Base-by-base conservation (phyloP, 2,113 vertebrate genomes). In the Argyrosomus japonicus region DNA sequence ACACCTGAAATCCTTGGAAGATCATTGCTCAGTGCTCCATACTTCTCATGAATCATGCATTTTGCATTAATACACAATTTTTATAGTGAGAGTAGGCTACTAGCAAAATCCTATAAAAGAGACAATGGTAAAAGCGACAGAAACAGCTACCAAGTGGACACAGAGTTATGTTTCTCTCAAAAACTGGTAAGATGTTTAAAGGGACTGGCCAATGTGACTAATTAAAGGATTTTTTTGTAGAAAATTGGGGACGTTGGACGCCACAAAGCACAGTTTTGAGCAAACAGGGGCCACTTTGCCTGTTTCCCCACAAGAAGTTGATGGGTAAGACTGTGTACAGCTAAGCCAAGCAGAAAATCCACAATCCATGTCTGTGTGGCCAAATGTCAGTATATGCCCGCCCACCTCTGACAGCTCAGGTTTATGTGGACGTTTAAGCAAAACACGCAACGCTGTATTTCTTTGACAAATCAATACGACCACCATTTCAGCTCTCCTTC, bases 351-450 rank as follows among this genome's bases (percentile, higher is more conserved):
- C 68, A 51, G 84, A 87, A 87, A 84, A 91, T 87, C 70, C 56
- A 78, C 80, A 72, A 43, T 81, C 62, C 47, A 47, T 79, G 70
- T 81, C 48, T 56, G 71, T 86, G 79, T 84, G 92, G 91, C 88
- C 83, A 89, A 89, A 87, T 80, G 87, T 92, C 92, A 88, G 85
- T 13, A 13, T 48, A 58, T 0, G 71, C 64, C 85, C 68, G 56
- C 92, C 92, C 87, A 81, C 88, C 83, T 63, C 87, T 94, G 93
- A 91, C 93, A 94, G 93, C 91, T 94, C 90, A 85, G 92, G 90
- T 93, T 95, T 93, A 93, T 91, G 89, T 87, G 86, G 91, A 94
- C 90, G 71, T 92, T 95, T 95, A 93, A 95, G 92, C 91, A 82
- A 89, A 95, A 93, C 90, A 86, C 88, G 79, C 90, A 82, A 70